Evolutionary conservation across 2,888 invertebrate genomes (phyloP), one percentile per base, ranked within the genome.

Genomic region (Bursaphelenchus okinawaensis): DNA sequence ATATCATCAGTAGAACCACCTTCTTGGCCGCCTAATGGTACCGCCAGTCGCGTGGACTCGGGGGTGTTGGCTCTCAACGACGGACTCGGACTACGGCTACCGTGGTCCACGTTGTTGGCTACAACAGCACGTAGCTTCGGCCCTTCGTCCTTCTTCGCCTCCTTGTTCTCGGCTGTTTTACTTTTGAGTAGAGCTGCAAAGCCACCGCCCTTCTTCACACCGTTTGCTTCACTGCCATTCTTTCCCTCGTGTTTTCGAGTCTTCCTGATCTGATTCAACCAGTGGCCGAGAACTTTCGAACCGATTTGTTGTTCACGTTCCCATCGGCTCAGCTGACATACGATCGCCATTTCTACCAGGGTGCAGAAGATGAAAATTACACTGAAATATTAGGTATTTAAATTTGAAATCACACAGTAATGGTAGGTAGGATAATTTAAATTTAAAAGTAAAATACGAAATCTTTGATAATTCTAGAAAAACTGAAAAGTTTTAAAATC

Each of bases 331-430:
- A 77, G 63, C 63, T 81, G 80, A 55, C 79, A 81, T 19, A 82
- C 81, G 58, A 82, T 76, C 9, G 82, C 80, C 68, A 82, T 64
- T 56, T 82, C 82, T 27, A 82, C 79, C 22, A 82, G 68, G 22
- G 82, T 82, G 66, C 76, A 72, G 69, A 81, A 81, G 56, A 81
- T 81, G 67, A 80, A 81, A 59, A 79, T 77, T 27, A 80, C 80
- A 29, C 75, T 75, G 23, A 31, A 26, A 23, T 16, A 12, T 40
- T 3, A n/a, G n/a, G n/a, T n/a, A n/a, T n/a, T n/a, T n/a, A n/a
- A n/a, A n/a, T n/a, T n/a, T n/a, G n/a, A n/a, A n/a, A n/a, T n/a
- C n/a, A n/a, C n/a, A n/a, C n/a, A n/a, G n/a, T n/a, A n/a, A n/a
- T n/a, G n/a, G n/a, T n/a, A n/a, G n/a, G n/a, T n/a, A n/a, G n/a